Conservation (phyloP, 2,797 vertebrate genomes). For the Tragopan temminckii region DNA sequence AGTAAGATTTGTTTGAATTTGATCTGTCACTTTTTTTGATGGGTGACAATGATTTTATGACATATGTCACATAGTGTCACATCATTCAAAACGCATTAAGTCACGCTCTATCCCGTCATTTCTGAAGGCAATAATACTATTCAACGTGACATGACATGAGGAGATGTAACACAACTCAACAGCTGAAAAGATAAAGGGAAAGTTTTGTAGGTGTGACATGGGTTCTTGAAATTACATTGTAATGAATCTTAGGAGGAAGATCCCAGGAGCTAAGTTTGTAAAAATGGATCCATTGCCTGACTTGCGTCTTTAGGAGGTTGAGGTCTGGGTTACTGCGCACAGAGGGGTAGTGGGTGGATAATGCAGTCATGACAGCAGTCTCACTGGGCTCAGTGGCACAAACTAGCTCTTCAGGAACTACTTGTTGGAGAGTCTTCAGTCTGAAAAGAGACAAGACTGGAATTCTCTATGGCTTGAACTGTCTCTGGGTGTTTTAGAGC, state of each 20-base stretch:
- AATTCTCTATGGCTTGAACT: neutral
- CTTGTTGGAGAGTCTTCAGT: neutral
- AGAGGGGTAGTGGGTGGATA: neutral
- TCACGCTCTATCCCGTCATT: conserved; percentile 28
- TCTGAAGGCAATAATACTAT: conserved; percentile 47
- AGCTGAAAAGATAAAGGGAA: neutral
- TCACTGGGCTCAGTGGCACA: neutral
- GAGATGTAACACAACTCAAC: neutral
- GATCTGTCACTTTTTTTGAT: conserved; percentile 64
- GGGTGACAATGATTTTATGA: conserved; percentile 69
- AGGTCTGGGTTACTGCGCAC: neutral
- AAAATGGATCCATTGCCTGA: neutral
- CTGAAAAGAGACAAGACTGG: neutral
- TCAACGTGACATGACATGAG: conserved; percentile 34
- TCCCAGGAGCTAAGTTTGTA: neutral
- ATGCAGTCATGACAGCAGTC: fast-evolving
- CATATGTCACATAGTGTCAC: conserved; percentile 47
- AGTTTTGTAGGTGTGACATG: neutral
- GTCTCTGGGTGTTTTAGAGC: neutral
- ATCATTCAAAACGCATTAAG: conserved; percentile 55
- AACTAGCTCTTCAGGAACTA: neutral
- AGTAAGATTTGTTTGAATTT: conserved; percentile 44
- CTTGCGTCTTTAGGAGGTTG: fast-evolving
- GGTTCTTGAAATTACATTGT: neutral
- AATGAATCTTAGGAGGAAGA: neutral